Evolutionary conservation across 1,140 invertebrate species (phyloP).

Genomic region (Drosophila pallidifrons): DNA sequence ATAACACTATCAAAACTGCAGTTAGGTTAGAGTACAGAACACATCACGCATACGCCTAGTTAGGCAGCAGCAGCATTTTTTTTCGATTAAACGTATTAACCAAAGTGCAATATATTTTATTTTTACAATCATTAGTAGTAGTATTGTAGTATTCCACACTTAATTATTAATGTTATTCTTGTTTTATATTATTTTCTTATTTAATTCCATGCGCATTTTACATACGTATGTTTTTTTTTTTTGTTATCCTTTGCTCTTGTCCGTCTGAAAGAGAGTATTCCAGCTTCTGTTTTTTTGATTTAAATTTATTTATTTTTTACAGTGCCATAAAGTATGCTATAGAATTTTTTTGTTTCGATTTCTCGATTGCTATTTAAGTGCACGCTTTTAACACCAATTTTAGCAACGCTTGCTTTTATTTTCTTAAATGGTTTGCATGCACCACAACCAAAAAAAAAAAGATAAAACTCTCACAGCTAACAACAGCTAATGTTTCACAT

Average conservation of each 20-base stretch:
- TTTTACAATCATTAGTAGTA: conserved; percentile 13
- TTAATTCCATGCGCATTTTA: conserved; percentile 76
- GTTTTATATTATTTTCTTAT: conserved; percentile 22
- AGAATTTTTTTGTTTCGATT: conserved; percentile 49
- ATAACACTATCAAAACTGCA: conserved; percentile 31
- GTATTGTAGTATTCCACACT: background rate
- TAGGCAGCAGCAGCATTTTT: conserved; percentile 16
- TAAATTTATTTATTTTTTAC: conserved; percentile 33
- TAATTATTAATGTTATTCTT: conserved; percentile 10
- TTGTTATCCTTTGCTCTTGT: conserved; percentile 6
- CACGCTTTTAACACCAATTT: conserved; percentile 84
- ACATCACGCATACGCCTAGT: conserved; percentile 54
- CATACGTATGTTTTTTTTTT: conserved; percentile 6
- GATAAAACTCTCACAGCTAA: background rate
- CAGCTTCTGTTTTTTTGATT: conserved; percentile 17
- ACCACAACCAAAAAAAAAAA: background rate
- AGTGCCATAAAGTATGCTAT: conserved; percentile 77
- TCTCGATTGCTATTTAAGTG: conserved; percentile 77
- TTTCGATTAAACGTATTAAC: conserved; percentile 17
- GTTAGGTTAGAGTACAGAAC: conserved; percentile 15
- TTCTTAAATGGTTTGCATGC: conserved; percentile 15
- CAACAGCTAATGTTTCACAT: conserved; percentile 11
- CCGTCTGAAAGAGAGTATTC: conserved; percentile 22
- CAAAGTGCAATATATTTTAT: conserved; percentile 47
- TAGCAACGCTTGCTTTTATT: conserved; percentile 42